Evolutionary conservation across 2,888 invertebrate species (phyloP), one percentile per base, ranked within the genome.

Genomic region (Drosophila koepferae): DNA sequence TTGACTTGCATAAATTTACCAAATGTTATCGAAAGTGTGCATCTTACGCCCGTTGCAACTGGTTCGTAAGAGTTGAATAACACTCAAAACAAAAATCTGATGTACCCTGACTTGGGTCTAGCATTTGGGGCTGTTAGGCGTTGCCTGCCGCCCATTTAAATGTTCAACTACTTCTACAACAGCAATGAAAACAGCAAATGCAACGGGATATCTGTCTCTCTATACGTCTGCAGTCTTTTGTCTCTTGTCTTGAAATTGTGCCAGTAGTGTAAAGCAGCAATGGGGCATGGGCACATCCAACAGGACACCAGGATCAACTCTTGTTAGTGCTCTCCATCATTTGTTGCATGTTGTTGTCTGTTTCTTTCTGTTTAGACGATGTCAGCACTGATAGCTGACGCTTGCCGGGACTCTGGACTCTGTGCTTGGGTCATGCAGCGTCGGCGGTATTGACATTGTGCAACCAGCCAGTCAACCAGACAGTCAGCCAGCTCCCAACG

Each of bases 21-120:
- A 72, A 80, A 73, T 83, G 62, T 82, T 86, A 88, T 86, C 86
- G 82, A 86, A 86, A 82, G 89, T 86, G 89, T 88, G 86, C 86
- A 86, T 86, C 86, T 80, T 72, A 71, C 66, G 65, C 76, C 86
- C 72, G 80, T 69, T 76, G 73, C 43, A 88, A 88, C 73, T 74
- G 69, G 86, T 72, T 83, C 55, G 79, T 71, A 62, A 41, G 40
- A 62, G 28, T 51, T 53, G 49, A 41, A 53, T 20, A 72, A 71
- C 71, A 73, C 68, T 71, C 78, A 63, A 65, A 51, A 58, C 20
- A 64, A 62, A 63, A 64, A 72, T 60, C 61, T 56, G 40, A 58
- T 54, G 59, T 38, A 34, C 54, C 20, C 56, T 16, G 34, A 31
- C 31, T 59, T 16, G 54, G 43, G 23, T 46, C 20, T 20, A 48